These are phyloP conservation scores for Callocephalon fimbriatum DNA, from an alignment of 2,113 vertebrate species.

Conservation along the genomic window DNA sequence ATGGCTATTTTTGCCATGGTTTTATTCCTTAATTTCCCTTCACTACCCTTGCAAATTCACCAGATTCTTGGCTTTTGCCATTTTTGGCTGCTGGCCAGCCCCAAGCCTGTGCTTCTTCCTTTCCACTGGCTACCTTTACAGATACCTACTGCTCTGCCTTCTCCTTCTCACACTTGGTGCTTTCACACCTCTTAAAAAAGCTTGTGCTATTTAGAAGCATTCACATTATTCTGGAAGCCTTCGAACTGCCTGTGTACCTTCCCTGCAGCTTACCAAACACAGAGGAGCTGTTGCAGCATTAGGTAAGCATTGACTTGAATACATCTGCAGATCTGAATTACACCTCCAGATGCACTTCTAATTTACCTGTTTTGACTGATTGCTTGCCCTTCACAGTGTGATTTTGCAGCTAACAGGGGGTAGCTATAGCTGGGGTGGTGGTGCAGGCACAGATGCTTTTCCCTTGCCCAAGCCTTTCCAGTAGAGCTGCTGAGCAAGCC, in stretches of 20 bases:
- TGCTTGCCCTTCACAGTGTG: neutral
- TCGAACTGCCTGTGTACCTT: neutral
- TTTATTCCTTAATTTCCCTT: neutral
- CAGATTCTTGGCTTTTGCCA: fast-evolving
- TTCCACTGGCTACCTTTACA: neutral
- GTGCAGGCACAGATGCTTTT: neutral
- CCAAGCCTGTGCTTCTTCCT: neutral
- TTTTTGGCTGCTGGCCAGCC: neutral
- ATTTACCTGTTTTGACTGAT: neutral
- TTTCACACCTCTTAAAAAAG: neutral
- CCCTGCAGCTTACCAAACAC: neutral
- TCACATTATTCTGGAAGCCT: neutral
- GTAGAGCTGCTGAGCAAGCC: neutral
- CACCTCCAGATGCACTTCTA: neutral
- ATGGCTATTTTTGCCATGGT: neutral
- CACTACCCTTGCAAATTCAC: neutral
- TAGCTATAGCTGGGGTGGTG: neutral
- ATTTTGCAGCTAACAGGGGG: neutral
- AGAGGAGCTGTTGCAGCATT: fast-evolving
- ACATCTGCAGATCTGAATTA: neutral
- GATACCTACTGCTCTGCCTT: neutral
- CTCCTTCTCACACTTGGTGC: neutral
- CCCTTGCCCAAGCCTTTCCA: neutral
- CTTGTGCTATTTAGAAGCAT: neutral
- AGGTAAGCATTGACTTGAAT: neutral